Base-by-base conservation (phyloP, 2,797 vertebrate genomes). In the Hippopotamyrus pictus region DNA sequence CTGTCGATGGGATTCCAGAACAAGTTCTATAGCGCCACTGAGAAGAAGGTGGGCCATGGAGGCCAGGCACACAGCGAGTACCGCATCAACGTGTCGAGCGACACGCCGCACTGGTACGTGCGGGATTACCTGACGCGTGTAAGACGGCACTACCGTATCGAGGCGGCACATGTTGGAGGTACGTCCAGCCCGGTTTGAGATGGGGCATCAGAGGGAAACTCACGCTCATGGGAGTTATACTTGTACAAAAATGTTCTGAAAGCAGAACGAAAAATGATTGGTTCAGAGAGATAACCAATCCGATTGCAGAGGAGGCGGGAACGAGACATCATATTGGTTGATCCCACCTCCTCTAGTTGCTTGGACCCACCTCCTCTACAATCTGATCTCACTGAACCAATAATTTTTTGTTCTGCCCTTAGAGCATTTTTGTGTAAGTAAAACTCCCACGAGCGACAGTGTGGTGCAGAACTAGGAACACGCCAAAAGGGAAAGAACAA, bases 21-120 rank as follows among this genome's bases (percentile, higher is more conserved):
- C 89, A 97, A 97, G 90, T 97, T 96, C 92, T 97, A 97, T 93
- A 95, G 92, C 0, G 92, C 94, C 82, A 94, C 91, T 37, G 87
- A 59, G 51, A 94, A 90, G 86, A 5, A 46, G 5, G 54, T 50
- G 7, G 83, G 3, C 8, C 89, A 59, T 4, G 89, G 17, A 4
- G 46, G 22, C 14, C 83, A 90, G 0, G 90, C 9, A 6, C 73
- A 84, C 9, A 89, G 79, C 0, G 96, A 97, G 90, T 96, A 96
- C 92, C 94, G 94, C 9, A 93, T 97, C 89, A 96, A 94, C 12
- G 91, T 97, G 91, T 97, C 97, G 90, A 97, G 95, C 33, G 97
- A 97, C 92, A 97, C 96, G 0, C 96, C 96, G 0, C 95, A 97
- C 93, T 97, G 96, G 96, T 97, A 96, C 90, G 92, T 97, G 89